These are phyloP conservation scores for Pao palembangensis DNA, from an alignment of 2,113 vertebrate species.

Conservation along the genomic window DNA sequence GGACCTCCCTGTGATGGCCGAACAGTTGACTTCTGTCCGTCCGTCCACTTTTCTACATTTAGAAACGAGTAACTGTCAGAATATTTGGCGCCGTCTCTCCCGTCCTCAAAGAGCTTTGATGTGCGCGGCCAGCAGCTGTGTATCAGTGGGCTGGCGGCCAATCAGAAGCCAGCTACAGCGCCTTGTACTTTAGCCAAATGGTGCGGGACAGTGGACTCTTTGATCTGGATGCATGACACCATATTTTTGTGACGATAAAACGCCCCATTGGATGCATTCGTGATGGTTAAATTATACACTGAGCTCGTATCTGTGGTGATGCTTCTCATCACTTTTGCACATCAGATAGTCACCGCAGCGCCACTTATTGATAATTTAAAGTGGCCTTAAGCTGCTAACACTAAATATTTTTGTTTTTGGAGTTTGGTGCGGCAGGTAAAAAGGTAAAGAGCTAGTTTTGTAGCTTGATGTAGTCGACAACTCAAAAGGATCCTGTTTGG, in stretches of 20 bases:
- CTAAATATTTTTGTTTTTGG: too few species aligned
- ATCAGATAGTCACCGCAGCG: too few species aligned
- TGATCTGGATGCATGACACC: slow-evolving; percentile 32
- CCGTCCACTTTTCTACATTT: slow-evolving; percentile 42
- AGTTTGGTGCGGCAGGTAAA: too few species aligned
- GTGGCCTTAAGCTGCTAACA: too few species aligned
- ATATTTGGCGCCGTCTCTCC: slow-evolving; percentile 43
- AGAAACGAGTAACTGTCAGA: slow-evolving; percentile 41
- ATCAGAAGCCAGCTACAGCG: slow-evolving; percentile 35
- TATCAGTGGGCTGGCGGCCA: slow-evolving; percentile 32
- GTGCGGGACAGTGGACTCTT: slow-evolving; percentile 35
- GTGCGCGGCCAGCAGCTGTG: slow-evolving; percentile 51
- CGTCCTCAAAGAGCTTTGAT: slow-evolving; percentile 45
- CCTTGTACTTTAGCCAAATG: slow-evolving; percentile 26
- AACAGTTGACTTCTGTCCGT: slow-evolving; percentile 40
- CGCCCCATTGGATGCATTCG: neutral
- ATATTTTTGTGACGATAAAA: slow-evolving; percentile 4
- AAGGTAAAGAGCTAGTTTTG: too few species aligned
- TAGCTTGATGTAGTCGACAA: too few species aligned
- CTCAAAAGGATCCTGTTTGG: too few species aligned
- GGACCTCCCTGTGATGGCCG: slow-evolving; percentile 26
- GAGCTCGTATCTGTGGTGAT: too few species aligned
- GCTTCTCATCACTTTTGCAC: too few species aligned
- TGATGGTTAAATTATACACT: too few species aligned
- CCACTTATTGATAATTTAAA: too few species aligned